A percentile compares a stretch with the other conserved stretches of the same genome.
Conservation (phyloP, 1,140 invertebrate species). For the Frieseomelitta varia region DNA sequence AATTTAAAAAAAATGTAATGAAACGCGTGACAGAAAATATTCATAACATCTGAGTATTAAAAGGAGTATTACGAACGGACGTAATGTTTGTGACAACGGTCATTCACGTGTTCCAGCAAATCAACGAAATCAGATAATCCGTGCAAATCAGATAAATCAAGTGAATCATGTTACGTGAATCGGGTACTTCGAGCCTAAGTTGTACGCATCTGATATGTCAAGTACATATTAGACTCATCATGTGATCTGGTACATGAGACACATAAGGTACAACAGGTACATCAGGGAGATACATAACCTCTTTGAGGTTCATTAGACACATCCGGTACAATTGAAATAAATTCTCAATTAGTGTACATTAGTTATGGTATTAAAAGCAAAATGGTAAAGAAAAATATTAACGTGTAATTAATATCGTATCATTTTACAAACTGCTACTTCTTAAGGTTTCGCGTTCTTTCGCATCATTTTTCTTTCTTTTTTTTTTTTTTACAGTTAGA, state of each 20-base stretch:
- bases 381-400: background rate
- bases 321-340: background rate
- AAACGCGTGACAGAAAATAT: no score
- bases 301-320: background rate
- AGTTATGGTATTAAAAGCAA: background rate
- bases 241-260: slow-evolving; percentile 3
- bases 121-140: background rate
- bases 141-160: slow-evolving; percentile 20
- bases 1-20: no score
- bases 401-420: background rate
- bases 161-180: slow-evolving; percentile 8
- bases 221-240: slow-evolving; percentile 2
- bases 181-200: background rate
- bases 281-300: background rate
- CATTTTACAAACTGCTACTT: background rate
- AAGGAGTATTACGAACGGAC: no score
- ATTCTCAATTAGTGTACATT: background rate
- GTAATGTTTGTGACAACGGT: no score
- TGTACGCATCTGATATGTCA: slow-evolving; percentile 19
- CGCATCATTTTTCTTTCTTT: background rate
- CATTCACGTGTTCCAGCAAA: background rate
- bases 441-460: no score
- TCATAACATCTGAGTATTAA: no score
- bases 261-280: slow-evolving; percentile 23
- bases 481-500: no score